Conservation (phyloP, 2,797 vertebrate genomes). For the Psittacula echo region DNA sequence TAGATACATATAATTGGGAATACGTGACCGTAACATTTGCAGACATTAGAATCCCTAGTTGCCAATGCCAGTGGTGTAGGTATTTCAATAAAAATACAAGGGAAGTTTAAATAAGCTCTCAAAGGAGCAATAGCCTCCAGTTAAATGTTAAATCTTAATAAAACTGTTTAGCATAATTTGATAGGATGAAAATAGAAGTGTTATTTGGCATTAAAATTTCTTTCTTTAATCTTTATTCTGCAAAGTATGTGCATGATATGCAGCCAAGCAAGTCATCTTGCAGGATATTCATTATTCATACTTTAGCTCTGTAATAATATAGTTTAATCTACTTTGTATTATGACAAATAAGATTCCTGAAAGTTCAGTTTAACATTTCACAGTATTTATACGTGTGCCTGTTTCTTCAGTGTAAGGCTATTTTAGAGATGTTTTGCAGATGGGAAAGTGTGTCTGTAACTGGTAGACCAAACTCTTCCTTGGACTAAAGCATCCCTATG, state of each 20-base stretch:
- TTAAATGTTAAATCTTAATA: constrained; percentile 61
- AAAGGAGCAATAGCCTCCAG: constrained; percentile 49
- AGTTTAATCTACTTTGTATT: not conserved
- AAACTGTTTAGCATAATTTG: constrained; percentile 56
- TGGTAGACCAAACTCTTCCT: not conserved
- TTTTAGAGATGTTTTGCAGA: not conserved
- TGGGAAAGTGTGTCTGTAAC: not conserved
- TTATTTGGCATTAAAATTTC: constrained; percentile 30
- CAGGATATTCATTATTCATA: constrained; percentile 14
- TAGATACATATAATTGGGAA: not conserved
- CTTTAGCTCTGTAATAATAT: not conserved
- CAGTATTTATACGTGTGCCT: not conserved
- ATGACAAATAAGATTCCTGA: constrained; percentile 18
- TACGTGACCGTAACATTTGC: constrained; percentile 19
- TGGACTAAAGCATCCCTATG: not conserved
- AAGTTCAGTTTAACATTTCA: not conserved
- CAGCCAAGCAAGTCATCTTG: constrained; percentile 26
- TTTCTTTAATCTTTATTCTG: constrained; percentile 43
- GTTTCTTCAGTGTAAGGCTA: not conserved
- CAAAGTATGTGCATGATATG: not conserved
- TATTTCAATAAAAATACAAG: constrained; percentile 56
- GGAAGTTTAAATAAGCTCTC: constrained; percentile 49
- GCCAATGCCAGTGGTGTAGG: constrained; percentile 12
- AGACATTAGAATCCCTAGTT: constrained; percentile 1
- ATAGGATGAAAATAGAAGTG: constrained; percentile 66